Evolutionary conservation across 2,797 vertebrate species (phyloP).

Genomic region (Siniperca obscura): DNA sequence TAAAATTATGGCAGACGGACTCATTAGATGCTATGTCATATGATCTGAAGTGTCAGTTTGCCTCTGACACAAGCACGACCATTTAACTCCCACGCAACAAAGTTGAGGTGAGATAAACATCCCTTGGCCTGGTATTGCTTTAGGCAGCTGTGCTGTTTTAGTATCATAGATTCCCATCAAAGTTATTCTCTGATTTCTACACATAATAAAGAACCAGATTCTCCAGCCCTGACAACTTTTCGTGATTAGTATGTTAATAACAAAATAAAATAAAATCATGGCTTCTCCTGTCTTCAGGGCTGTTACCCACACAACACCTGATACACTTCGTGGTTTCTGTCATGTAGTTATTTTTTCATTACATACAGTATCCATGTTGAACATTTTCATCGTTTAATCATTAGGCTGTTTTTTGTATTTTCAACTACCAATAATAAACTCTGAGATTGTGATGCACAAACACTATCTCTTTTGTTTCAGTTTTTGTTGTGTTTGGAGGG

Average conservation of each 20-base stretch:
- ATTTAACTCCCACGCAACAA: conserved; percentile 64
- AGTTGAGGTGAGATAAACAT: conserved; percentile 57
- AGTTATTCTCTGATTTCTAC: conserved; percentile 3
- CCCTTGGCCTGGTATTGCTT: conserved; percentile 30
- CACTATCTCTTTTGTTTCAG: neutral
- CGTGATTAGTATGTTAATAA: neutral
- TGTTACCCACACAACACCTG: neutral
- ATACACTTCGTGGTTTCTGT: neutral
- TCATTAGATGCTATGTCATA: conserved; percentile 49
- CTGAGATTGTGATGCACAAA: neutral
- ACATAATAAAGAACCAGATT: neutral
- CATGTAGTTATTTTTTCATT: neutral
- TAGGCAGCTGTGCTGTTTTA: conserved; percentile 1
- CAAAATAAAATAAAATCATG: neutral
- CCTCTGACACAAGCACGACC: conserved; percentile 55
- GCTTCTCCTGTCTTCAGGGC: neutral
- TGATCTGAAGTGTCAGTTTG: conserved; percentile 31
- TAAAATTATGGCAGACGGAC: conserved; percentile 17
- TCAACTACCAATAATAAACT: neutral
- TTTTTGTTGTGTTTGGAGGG: neutral
- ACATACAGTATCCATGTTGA: neutral
- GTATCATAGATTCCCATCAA: conserved; percentile 1
- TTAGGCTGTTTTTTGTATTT: neutral
- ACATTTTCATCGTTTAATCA: neutral
- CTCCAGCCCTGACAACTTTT: neutral